Conservation (phyloP, 2,888 invertebrate species). For the Nephrotoma appendiculata region DNA sequence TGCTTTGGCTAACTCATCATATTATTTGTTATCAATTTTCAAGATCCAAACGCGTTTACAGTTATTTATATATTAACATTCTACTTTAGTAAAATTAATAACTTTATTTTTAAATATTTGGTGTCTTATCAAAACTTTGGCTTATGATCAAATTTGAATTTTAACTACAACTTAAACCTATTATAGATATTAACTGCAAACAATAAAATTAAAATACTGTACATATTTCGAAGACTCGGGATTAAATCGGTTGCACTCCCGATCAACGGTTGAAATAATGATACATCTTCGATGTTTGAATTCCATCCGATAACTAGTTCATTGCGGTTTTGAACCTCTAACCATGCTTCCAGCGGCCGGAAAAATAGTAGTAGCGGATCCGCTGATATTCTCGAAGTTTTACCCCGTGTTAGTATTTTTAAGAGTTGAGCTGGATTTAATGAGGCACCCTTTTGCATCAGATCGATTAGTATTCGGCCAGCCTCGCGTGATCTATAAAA, state of each 20-base stretch:
- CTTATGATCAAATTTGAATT: not conserved
- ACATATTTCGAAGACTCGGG: not conserved
- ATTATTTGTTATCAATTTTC: too few relatives aligned
- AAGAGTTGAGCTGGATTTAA: constrained; percentile 58
- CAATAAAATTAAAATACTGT: not conserved
- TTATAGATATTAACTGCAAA: not conserved
- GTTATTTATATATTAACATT: too few relatives aligned
- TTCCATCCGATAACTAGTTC: constrained; percentile 64
- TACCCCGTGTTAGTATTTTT: constrained; percentile 51
- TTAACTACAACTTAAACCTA: not conserved
- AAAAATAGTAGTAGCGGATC: constrained; percentile 69
- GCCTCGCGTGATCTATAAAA: constrained; percentile 67
- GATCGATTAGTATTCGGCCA: constrained; percentile 56
- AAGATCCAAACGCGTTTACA: too few relatives aligned
- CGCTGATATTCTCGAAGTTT: constrained; percentile 57
- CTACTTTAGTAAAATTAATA: not conserved
- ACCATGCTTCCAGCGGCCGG: constrained; percentile 62
- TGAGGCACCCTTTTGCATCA: constrained; percentile 53
- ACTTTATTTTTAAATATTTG: not conserved
- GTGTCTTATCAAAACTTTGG: not conserved
- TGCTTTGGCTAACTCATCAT: too few relatives aligned
- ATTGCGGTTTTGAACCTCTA: constrained; percentile 57
- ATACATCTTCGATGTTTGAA: constrained; percentile 48
- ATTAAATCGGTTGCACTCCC: not conserved
- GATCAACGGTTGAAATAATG: constrained; percentile 31